These are phyloP conservation scores for Danionella cerebrum DNA, from an alignment of 2,113 vertebrate genomes.

Conservation along the genomic window DNA sequence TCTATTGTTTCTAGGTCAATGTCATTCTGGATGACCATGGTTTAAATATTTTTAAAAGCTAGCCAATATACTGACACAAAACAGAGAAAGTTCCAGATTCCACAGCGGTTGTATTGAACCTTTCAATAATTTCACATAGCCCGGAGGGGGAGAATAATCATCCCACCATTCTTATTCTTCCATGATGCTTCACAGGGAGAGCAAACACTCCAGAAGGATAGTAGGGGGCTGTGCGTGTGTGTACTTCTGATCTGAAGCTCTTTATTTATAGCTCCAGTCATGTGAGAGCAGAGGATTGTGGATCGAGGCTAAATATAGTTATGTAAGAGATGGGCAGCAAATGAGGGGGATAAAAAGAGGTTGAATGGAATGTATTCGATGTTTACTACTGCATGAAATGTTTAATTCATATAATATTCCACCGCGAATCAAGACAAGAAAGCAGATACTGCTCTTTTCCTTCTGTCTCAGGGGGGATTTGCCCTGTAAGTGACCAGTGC, in stretches of 20 bases:
- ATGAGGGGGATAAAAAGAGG: background rate
- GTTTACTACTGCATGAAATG: background rate
- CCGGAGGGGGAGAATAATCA: background rate
- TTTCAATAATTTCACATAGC: background rate
- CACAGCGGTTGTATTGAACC: background rate
- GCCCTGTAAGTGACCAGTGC: background rate
- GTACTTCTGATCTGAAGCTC: background rate
- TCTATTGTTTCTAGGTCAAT: background rate
- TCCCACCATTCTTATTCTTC: background rate
- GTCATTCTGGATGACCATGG: background rate
- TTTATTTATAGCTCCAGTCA: constrained; percentile 57
- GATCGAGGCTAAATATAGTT: constrained; percentile 62
- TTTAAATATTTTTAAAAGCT: background rate
- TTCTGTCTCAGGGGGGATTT: background rate
- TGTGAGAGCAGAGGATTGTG: constrained; percentile 31
- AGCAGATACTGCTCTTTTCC: background rate
- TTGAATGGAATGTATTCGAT: background rate
- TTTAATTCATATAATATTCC: constrained; percentile 3
- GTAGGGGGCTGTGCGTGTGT: background rate
- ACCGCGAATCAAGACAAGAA: background rate
- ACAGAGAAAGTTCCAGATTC: background rate
- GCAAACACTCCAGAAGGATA: background rate
- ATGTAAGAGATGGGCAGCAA: constrained; percentile 49
- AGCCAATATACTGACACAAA: background rate
- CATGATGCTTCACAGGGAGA: background rate